Evolutionary conservation across 2,797 vertebrate genomes (phyloP), one percentile per base, ranked within the genome.

Genomic region (Leptatherina wallacei): DNA sequence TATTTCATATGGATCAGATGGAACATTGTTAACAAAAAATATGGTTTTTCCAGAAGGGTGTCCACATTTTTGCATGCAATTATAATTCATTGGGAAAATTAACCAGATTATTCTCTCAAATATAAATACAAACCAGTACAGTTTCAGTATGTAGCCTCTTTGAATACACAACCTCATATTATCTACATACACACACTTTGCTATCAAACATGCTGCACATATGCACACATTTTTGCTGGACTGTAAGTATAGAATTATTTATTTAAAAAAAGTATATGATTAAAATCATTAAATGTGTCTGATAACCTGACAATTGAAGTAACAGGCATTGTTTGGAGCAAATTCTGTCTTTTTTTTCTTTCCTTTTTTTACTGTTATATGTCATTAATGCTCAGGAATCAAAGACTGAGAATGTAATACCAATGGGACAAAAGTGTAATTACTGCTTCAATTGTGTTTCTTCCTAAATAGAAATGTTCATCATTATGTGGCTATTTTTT

Each of bases 371-470:
- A 85, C 55, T 66, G 71, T 80, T 76, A 77, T n/a, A 79, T 66
- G 81, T 87, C 44, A 83, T 73, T 81, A 77, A 71, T 80, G 85
- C 92, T 93, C 92, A 93, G 92, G 92, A 92, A 92, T 85, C 78
- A 88, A 81, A 89, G 83, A 85, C 80, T 89, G 81, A 78, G 85
- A 92, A 90, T 91, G 85, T 91, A 88, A 27, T 74, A 63, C 73
- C 29, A 73, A 52, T 71, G 69, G 65, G 79, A 80, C 35, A 67
- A 59, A 71, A 54, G 68, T 81, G 74, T 81, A 77, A 78, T 73
- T 75, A 82, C 40, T 70, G 80, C 42, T 66, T 76, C 58, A 81
- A 73, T 36, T 86, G 57, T 84, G 60, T 83, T 85, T 5, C 71
- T 68, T 83, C 65, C 66, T 75, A 59, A 75, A 77, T 83, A 70